phyloP scores from a whole-genome alignment of 2,888 invertebrate species.

The Tinea pellionella region DNA sequence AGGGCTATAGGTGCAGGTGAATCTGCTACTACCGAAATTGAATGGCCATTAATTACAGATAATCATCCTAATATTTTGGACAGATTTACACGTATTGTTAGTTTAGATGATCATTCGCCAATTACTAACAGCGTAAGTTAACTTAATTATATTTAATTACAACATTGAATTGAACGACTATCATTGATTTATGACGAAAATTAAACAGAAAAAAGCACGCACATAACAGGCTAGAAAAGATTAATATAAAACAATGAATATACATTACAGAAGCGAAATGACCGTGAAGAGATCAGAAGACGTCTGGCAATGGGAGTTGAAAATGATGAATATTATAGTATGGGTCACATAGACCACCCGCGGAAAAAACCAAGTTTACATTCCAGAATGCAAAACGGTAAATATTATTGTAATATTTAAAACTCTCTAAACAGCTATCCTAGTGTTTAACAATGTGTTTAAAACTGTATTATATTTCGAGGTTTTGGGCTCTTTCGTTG shows the following conservation, averaged over 20 bases:
- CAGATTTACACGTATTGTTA: constrained; percentile 58
- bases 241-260: too few species aligned
- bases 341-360: constrained; percentile 72
- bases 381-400: constrained; percentile 87
- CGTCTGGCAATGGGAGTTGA: constrained; percentile 89
- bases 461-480: too few species aligned
- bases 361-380: constrained; percentile 89
- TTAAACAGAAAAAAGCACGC: too few species aligned
- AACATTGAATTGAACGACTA: too few species aligned
- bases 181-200: too few species aligned
- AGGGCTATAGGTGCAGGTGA: constrained; percentile 61
- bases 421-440: constrained; percentile 14
- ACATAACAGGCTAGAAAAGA: too few species aligned
- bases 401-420: constrained; percentile 25
- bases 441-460: not conserved
- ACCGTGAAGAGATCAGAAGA: constrained; percentile 90
- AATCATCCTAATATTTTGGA: constrained; percentile 57
- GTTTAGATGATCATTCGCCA: constrained; percentile 31
- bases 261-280: constrained; percentile 92
- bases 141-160: constrained; percentile 19
- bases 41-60: constrained; percentile 66
- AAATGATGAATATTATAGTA: constrained; percentile 77
- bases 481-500: too few species aligned
- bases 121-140: constrained; percentile 36
- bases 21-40: constrained; percentile 57